Evolutionary conservation across 2,888 invertebrate species (phyloP).

Genomic region (Melieria picta): DNA sequence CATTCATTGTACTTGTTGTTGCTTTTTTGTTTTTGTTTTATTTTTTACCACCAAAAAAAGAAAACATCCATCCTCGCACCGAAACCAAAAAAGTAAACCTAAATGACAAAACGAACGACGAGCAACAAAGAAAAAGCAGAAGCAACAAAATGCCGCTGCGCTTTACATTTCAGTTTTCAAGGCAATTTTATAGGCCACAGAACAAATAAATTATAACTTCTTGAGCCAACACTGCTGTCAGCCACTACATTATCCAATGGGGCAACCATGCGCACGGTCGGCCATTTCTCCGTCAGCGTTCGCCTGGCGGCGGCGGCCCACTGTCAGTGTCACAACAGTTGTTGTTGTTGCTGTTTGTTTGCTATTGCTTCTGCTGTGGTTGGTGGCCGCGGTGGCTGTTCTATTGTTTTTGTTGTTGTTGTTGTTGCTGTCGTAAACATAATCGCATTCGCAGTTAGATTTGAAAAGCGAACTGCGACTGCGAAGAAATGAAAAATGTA

Average conservation of each 20-base stretch:
- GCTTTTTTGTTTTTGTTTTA: not conserved
- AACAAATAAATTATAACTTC: slow-evolving; percentile 42
- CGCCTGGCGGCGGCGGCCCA: too few relatives aligned
- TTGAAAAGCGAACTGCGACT: too few relatives aligned
- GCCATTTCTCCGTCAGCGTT: not conserved
- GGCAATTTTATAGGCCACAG: slow-evolving; percentile 39
- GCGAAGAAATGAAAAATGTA: too few relatives aligned
- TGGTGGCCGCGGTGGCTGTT: not conserved
- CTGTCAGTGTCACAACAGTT: not conserved
- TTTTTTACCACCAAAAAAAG: not conserved
- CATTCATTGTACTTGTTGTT: not conserved
- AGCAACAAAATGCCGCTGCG: not conserved
- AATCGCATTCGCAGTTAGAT: too few relatives aligned
- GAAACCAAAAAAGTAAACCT: slow-evolving; percentile 16
- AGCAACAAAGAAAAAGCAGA: not conserved
- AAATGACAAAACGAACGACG: slow-evolving; percentile 1
- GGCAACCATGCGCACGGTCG: not conserved
- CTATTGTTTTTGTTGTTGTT: not conserved
- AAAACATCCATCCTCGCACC: too few relatives aligned
- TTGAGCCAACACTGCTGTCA: slow-evolving; percentile 1
- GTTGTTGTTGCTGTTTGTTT: not conserved
- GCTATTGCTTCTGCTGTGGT: not conserved
- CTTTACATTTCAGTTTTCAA: slow-evolving; percentile 9
- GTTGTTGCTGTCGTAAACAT: not conserved
- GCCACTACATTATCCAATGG: not conserved